phyloP scores from a whole-genome alignment of 2,888 invertebrate genomes.

The Polietes domitor region DNA sequence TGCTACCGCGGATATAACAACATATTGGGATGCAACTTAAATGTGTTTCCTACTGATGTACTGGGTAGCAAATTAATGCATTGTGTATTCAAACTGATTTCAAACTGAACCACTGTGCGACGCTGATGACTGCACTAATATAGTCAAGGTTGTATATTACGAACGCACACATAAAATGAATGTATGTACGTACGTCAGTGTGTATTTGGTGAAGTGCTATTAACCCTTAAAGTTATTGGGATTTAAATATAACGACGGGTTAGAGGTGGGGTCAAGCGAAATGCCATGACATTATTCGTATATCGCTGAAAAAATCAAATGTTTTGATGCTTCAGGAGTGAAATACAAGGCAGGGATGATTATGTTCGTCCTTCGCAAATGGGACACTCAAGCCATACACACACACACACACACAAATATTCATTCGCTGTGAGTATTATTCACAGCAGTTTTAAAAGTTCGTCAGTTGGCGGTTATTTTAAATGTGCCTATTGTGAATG shows the following conservation, averaged over 20 bases:
- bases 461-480: slow-evolving; percentile 55
- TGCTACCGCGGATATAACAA: too few species aligned
- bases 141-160: slow-evolving; percentile 58
- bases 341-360: slow-evolving; percentile 45
- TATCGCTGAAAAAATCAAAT: not conserved
- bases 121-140: slow-evolving; percentile 50
- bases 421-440: too few species aligned
- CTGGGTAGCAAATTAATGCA: too few species aligned
- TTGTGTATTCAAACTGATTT: too few species aligned
- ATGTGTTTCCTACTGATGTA: too few species aligned
- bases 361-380: slow-evolving; percentile 70
- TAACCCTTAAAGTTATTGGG: slow-evolving; percentile 74
- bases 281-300: slow-evolving; percentile 62
- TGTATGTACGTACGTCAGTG: not conserved
- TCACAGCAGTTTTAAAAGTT: slow-evolving; percentile 42
- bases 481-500: slow-evolving; percentile 64
- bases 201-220: slow-evolving; percentile 70
- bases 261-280: slow-evolving; percentile 75
- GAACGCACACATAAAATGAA: slow-evolving; percentile 3
- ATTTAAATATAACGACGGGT: slow-evolving; percentile 71
- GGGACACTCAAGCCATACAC: slow-evolving; percentile 74
- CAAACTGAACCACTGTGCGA: too few species aligned
- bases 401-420: not conserved
- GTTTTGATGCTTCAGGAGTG: not conserved
- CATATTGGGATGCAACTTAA: too few species aligned